Evolutionary conservation across 2,888 invertebrate genomes (phyloP), one percentile per base, ranked within the genome.

Genomic region (Cyclophora albipunctata): DNA sequence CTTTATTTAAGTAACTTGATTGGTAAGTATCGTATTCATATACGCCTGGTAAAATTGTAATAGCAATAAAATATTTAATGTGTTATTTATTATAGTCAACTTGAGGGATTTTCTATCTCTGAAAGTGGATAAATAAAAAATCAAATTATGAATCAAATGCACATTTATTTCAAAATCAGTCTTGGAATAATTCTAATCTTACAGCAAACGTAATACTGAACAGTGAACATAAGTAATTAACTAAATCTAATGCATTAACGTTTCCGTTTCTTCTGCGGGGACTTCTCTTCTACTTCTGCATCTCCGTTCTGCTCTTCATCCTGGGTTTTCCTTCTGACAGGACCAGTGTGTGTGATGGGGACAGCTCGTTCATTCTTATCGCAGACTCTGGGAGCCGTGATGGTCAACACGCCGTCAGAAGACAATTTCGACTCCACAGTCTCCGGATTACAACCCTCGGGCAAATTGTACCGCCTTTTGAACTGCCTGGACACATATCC

Each of bases 401-500:
- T 89, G 0, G 92, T 92, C 35, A 95, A 73, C 2, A 95, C 90
- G 1, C 95, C 95, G 68, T 95, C 95, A 0, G 94, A 92, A 5
- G 95, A 94, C 7, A 96, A 71, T 45, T 86, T 92, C 0, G 95
- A 95, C 48, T 91, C 90, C 0, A 96, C 92, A 7, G 91, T 88
- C 34, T 91, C 92, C 2, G 93, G 86, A 57, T 94, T 92, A 50
- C 93, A 94, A 1, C 91, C 93, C 66, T 93, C 91, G 1, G 96
- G 96, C 43, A 96, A 73, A 1, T 91, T 81, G 68, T 95, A 96
- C 40, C 93, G 91, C 5, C 96, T 90, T 34, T 92, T 91, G 62
- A 96, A 94, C 57, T 95, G 93, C 5, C 94, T 89, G 0, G 94
- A 92, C 45, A 95, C 90, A 58, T 84, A 93, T 0, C 95, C 95